phyloP scores from a whole-genome alignment of 2,797 vertebrate species.

The Podargus strigoides region DNA sequence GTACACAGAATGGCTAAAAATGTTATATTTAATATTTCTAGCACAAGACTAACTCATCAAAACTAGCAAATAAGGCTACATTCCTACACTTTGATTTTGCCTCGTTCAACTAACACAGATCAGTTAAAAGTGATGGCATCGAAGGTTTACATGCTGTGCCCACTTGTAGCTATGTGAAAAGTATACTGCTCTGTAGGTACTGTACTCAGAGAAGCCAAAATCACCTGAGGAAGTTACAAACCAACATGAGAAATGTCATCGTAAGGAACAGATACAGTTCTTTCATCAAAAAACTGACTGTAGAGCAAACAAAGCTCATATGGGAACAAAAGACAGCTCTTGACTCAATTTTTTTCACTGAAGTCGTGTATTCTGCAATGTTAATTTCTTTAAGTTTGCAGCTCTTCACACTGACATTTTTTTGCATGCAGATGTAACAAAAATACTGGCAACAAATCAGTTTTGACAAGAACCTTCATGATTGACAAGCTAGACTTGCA shows the following conservation, averaged over 20 bases:
- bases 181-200: not conserved
- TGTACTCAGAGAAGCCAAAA: not conserved
- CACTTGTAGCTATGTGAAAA: not conserved
- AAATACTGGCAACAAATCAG: not conserved
- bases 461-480: not conserved
- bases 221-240: not conserved
- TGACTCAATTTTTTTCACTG: not conserved
- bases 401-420: not conserved
- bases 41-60: not conserved
- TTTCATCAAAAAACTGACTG: not conserved
- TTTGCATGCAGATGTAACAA: not conserved
- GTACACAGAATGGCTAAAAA: constrained; percentile 8
- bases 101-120: not conserved
- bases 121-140: not conserved
- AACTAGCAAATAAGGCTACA: not conserved
- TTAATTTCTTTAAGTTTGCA: not conserved
- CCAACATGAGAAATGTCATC: not conserved
- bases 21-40: constrained; percentile 21
- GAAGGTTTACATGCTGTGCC: not conserved
- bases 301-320: not conserved
- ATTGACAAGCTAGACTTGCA: no score
- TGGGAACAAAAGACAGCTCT: not conserved
- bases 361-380: not conserved
- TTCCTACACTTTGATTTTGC: not conserved
- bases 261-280: not conserved